Conservation (phyloP, 2,113 vertebrate genomes). For the Myrmecophaga tridactyla region DNA sequence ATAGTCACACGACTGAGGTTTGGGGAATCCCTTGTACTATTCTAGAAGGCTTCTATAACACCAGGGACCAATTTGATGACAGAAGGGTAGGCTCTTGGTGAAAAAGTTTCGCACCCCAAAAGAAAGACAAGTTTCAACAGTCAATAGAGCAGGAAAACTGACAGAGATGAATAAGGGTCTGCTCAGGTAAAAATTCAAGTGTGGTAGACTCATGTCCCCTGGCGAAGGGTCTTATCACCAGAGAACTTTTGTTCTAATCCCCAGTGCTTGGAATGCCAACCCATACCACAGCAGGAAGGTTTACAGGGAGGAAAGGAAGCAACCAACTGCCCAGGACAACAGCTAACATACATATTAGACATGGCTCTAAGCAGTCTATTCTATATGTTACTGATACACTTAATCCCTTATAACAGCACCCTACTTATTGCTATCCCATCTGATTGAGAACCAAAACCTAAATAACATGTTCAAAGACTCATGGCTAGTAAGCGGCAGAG, state of each 20-base stretch:
- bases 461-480: conserved; percentile 1
- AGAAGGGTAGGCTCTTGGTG: background rate
- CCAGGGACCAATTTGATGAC: background rate
- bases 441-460: background rate
- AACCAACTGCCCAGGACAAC: background rate
- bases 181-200: background rate
- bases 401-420: background rate
- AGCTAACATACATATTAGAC: background rate
- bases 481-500: background rate
- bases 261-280: background rate
- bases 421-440: background rate
- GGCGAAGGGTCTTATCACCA: background rate
- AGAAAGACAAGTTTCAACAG: background rate
- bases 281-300: background rate
- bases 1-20: background rate
- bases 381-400: background rate
- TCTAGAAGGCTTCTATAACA: conserved; percentile 16
- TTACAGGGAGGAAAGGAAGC: background rate
- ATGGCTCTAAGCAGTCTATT: background rate
- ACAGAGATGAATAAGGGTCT: background rate
- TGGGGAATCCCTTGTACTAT: background rate
- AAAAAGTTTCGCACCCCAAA: background rate
- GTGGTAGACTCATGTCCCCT: background rate
- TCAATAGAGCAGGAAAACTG: background rate
- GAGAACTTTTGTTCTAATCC: background rate